Evolutionary conservation across 2,888 invertebrate genomes (phyloP), one percentile per base, ranked within the genome.

Genomic region (Alsophila aescularia): DNA sequence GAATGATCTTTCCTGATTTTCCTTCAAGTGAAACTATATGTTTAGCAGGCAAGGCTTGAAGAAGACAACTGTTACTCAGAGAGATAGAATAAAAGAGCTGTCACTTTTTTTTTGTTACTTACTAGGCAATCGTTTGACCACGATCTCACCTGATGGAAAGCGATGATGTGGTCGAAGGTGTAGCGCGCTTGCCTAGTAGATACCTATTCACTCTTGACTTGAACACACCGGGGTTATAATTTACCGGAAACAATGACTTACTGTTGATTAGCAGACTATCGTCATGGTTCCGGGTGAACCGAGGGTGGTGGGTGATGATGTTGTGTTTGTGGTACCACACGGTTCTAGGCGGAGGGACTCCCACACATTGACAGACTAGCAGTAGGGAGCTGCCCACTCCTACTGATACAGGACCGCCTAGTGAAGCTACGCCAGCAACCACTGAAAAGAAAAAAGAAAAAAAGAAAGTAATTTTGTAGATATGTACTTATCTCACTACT

Each of bases 351-450:
- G 87, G 83, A 0, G 90, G 90, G 0, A 72, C 66, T 0, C 90
- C 90, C 36, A 84, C 84, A 31, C 86, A 86, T 16, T 78, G 76
- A 57, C 90, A 90, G 6, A 77, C 78, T 0, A 90, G 77, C 0
- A 86, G 78, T 0, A 87, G 54, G 0, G 86, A 82, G 1, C 81
- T 79, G 0, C 88, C 87, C 0, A 81, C 88, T 0, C 85, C 85
- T 0, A 79, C 85, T 4, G 84, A 81, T 0, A 89, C 67, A 0
- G 72, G 62, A 0, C 87, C 88, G 0, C 94, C 93, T 16, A 94
- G 91, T 0, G 93, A 93, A 0, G 93, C 92, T 5, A 94, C 93
- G 12, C 93, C 92, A 0, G 94, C 94, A 1, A 93, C 92, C 42
- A 93, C 94, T 94, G 77, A n/a, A n/a, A n/a, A n/a, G n/a, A n/a